phyloP scores from a whole-genome alignment of 2,888 invertebrate genomes.

The Timema cristinae region DNA sequence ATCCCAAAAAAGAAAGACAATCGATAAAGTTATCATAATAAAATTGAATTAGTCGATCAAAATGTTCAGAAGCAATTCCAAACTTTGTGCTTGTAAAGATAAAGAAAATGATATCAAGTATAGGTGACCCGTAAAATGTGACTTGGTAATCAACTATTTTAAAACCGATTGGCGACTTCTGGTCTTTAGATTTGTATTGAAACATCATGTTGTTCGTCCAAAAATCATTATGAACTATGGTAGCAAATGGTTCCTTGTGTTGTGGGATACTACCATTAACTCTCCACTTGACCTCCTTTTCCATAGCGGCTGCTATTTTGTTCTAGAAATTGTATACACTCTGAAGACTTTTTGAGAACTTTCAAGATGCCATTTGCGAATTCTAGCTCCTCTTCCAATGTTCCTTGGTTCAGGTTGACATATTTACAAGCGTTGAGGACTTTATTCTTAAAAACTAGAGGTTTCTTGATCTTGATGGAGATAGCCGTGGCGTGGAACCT shows the following conservation, averaged over 20 bases:
- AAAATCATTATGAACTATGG: constrained; percentile 54
- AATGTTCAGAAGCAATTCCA: constrained; percentile 45
- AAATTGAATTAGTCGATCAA: constrained; percentile 49
- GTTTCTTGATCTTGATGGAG: constrained; percentile 49
- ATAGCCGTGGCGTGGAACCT: constrained; percentile 56
- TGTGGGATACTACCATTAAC: not conserved
- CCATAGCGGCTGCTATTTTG: constrained; percentile 23
- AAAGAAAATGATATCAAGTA: constrained; percentile 54
- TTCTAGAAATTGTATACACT: not conserved
- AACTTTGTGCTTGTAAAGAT: constrained; percentile 52
- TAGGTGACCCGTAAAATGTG: constrained; percentile 50
- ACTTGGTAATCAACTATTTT: constrained; percentile 60
- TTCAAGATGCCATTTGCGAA: too few relatives aligned
- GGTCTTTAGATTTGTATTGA: constrained; percentile 41
- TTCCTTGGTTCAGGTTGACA: too few relatives aligned
- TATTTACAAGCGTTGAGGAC: constrained; percentile 34
- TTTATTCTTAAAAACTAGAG: constrained; percentile 45
- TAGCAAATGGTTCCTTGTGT: constrained; percentile 47
- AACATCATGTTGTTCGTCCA: constrained; percentile 61
- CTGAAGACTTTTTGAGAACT: too few relatives aligned
- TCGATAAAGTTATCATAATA: constrained; percentile 52
- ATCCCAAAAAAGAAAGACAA: constrained; percentile 44
- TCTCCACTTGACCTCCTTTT: not conserved
- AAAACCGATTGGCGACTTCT: constrained; percentile 43
- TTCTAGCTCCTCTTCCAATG: too few relatives aligned